Evolutionary conservation across 2,113 vertebrate genomes (phyloP), one percentile per base, ranked within the genome.

Genomic region (Ceyx margarethae): DNA sequence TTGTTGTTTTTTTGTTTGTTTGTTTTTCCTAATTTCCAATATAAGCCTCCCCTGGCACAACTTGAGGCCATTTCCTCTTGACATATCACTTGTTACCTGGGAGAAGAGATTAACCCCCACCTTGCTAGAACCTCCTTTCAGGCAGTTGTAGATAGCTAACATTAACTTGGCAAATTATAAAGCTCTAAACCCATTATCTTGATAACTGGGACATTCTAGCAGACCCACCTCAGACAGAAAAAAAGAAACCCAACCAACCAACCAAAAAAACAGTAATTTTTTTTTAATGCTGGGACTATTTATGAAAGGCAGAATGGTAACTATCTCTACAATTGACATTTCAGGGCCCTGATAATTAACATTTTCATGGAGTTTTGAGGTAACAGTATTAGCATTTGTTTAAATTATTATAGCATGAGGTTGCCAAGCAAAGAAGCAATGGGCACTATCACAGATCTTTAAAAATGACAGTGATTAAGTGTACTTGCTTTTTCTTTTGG

Each of bases 401-500:
- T 90, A 66, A 85, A 77, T 85, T 62, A 71, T 54, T 66, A 64
- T 4, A 81, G 50, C 23, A 43, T 11, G 45, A 75, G 13, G n/a
- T 45, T 90, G 61, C 64, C 58, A 78, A 71, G 48, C 5, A 78
- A 71, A 85, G 81, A 87, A 64, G 51, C 42, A 95, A 51, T 0
- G 1, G 37, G 22, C 26, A 76, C 28, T n/a, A 77, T 26, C 62
- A 86, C 25, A 88, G 91, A 90, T 45, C 31, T 51, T 75, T 61
- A 12, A 56, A 90, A 86, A 85, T 19, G 31, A 42, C 23, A 42
- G 69, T 0, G 19, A 86, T 92, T 86, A 94, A 94, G 50, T 89
- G 84, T 85, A 89, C 74, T 95, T 72, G 48, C 50, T 76, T 43
- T 57, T 69, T 45, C 50, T 83, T 90, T 43, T 84, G 65, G 80